Percentiles rank a stretch among this genome's conserved stretches.
These are phyloP conservation scores for Amyelois transitella DNA, from an alignment of 1,140 invertebrate genomes.

Conservation along the genomic window DNA sequence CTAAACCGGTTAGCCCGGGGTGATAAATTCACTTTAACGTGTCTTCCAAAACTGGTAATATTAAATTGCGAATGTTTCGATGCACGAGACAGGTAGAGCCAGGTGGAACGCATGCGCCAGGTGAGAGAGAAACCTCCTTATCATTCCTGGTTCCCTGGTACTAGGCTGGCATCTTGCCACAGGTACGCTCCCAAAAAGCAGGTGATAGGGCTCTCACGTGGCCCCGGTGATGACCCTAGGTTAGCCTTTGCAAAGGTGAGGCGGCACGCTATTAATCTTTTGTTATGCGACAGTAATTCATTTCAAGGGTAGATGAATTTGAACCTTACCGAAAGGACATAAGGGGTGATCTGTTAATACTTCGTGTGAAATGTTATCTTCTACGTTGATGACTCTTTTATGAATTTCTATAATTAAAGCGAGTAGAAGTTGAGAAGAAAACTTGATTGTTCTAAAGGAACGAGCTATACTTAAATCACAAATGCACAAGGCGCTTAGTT, in stretches of 20 bases:
- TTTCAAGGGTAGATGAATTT: neutral
- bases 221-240: slow-evolving; percentile 39
- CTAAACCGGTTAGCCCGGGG: neutral
- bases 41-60: slow-evolving; percentile 34
- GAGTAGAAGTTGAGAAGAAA: no score
- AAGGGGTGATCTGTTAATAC: neutral
- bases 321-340: neutral
- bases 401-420: no score
- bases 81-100: slow-evolving; percentile 43
- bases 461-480: no score
- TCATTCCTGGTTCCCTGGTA: slow-evolving; percentile 53
- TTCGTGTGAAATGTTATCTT: no score
- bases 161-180: slow-evolving; percentile 73
- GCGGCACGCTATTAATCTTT: neutral
- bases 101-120: slow-evolving; percentile 58
- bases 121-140: slow-evolving; percentile 32
- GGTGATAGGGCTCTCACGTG: slow-evolving; percentile 49
- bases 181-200: slow-evolving; percentile 67
- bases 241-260: slow-evolving; percentile 11
- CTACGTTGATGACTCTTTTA: no score
- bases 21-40: neutral
- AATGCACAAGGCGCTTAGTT: neutral
- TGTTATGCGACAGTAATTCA: neutral
- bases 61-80: no score
- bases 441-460: no score